A percentile compares a stretch with the other conserved stretches of the same genome.
These are phyloP conservation scores for Morpho deidamia DNA, from an alignment of 2,888 invertebrate genomes.

Conservation along the genomic window DNA sequence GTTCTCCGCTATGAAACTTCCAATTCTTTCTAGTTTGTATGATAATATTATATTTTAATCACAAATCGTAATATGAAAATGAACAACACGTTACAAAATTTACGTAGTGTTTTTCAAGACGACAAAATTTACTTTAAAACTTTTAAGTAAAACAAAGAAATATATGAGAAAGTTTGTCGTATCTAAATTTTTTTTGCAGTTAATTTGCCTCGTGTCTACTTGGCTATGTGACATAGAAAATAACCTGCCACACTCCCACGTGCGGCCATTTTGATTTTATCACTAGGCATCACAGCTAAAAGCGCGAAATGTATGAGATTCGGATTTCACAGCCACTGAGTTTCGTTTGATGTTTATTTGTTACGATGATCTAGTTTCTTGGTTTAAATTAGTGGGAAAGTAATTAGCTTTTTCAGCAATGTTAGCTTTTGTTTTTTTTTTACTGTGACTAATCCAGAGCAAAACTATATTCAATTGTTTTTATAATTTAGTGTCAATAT, in stretches of 20 bases:
- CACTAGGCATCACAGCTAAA: constrained; percentile 30
- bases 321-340: constrained; percentile 34
- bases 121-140: too few relatives aligned
- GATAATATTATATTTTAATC: too few relatives aligned
- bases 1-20: too few relatives aligned
- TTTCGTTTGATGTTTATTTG: constrained; percentile 41
- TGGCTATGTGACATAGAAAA: constrained; percentile 53
- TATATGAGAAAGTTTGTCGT: too few relatives aligned
- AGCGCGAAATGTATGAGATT: constrained; percentile 42
- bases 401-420: constrained; percentile 13
- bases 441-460: not conserved
- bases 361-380: constrained; percentile 26
- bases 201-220: constrained; percentile 39
- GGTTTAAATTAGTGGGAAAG: constrained; percentile 19
- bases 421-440: constrained; percentile 6
- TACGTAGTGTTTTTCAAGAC: too few relatives aligned
- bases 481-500: not conserved
- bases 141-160: too few relatives aligned
- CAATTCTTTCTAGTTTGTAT: too few relatives aligned
- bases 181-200: not conserved
- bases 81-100: too few relatives aligned
- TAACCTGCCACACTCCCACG: constrained; percentile 47
- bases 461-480: too few relatives aligned
- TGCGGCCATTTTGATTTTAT: constrained; percentile 33
- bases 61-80: too few relatives aligned